These are phyloP conservation scores for Ceriagrion tenellum DNA, from an alignment of 2,888 invertebrate genomes.

Conservation along the genomic window DNA sequence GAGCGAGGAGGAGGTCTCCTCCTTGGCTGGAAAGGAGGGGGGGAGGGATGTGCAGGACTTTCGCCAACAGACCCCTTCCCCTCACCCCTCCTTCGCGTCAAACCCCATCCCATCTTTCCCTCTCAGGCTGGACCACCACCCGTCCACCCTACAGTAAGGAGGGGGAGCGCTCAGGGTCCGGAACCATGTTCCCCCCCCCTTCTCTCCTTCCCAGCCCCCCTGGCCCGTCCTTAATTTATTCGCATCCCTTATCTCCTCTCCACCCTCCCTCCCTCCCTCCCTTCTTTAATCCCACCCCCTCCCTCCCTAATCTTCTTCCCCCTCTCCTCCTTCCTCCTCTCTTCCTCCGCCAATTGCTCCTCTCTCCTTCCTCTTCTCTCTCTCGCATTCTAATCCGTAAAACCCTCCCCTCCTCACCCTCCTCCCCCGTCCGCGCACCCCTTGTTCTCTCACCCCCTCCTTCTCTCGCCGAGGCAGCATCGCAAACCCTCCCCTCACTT, in stretches of 20 bases:
- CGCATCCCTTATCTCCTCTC: conserved; percentile 30
- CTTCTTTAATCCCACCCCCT: neutral
- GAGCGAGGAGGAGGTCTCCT: neutral
- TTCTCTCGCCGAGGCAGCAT: neutral
- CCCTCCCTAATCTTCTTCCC: neutral
- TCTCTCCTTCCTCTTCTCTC: neutral
- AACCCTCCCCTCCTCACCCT: neutral
- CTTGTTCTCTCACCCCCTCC: neutral
- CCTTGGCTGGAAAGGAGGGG: neutral
- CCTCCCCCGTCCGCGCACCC: neutral
- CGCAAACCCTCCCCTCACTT: too few species aligned
- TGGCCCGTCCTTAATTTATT: conserved; percentile 1
- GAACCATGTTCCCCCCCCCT: neutral
- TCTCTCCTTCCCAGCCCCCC: neutral
- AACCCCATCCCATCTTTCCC: too few species aligned
- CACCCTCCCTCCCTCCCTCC: neutral
- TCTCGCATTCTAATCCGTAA: conserved; percentile 5
- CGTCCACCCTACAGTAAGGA: neutral
- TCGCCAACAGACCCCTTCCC: neutral
- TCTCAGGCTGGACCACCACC: conserved; percentile 18
- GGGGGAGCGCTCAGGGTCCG: neutral
- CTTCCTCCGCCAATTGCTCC: neutral
- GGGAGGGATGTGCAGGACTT: neutral
- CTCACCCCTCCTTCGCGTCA: neutral
- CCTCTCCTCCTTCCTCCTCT: neutral